Conservation (phyloP, 2,888 invertebrate species). For the Microdon myrmicae region DNA sequence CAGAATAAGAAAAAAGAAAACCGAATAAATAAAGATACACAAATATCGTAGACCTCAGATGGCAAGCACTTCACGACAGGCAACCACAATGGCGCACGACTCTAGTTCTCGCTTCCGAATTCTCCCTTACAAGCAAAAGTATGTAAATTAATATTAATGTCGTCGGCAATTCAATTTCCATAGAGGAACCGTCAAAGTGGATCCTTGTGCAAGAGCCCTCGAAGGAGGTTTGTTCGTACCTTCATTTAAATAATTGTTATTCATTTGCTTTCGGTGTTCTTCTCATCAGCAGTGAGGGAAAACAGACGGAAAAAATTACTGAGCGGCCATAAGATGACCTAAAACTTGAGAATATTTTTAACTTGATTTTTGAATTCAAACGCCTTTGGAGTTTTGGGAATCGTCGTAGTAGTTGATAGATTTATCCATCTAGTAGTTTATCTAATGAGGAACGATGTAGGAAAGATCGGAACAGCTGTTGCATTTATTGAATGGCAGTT, state of each 20-base stretch:
- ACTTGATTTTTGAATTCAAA: not conserved
- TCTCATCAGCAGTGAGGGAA: too few relatives aligned
- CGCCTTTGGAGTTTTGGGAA: too few relatives aligned
- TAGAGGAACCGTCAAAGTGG: constrained; percentile 34
- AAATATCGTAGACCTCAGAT: not conserved
- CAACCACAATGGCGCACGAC: not conserved
- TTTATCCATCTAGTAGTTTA: too few relatives aligned
- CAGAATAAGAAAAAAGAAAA: constrained; percentile 1
- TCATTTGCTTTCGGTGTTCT: constrained; percentile 47
- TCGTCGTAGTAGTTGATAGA: too few relatives aligned
- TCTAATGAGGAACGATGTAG: too few relatives aligned
- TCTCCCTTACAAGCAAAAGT: constrained; percentile 32
- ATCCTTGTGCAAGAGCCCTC: constrained; percentile 12
- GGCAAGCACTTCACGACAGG: constrained; percentile 24
- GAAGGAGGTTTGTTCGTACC: constrained; percentile 33
- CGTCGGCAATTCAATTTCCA: constrained; percentile 43
- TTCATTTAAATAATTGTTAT: constrained; percentile 52
- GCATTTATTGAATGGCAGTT: too few relatives aligned
- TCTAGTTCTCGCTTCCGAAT: constrained; percentile 12
- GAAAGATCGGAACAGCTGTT: too few relatives aligned
- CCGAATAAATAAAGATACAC: not conserved
- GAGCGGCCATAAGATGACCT: too few relatives aligned
- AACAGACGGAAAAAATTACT: too few relatives aligned
- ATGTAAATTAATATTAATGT: constrained; percentile 52
- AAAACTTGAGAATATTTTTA: too few relatives aligned